phyloP scores from a whole-genome alignment of 2,113 vertebrate species.

The Poeciliopsis turrubarensis region DNA sequence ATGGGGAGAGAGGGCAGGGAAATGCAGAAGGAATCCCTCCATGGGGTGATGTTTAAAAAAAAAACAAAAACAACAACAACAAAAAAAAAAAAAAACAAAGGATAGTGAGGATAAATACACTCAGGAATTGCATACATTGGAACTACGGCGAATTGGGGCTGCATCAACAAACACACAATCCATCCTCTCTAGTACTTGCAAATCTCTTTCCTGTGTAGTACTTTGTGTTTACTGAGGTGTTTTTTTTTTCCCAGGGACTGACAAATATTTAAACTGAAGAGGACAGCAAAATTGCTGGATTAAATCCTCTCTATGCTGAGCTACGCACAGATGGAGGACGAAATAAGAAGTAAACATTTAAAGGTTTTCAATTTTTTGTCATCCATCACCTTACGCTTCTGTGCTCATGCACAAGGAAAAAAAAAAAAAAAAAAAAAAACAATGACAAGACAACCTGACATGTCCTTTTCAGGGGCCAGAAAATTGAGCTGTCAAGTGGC shows the following conservation, averaged over 20 bases:
- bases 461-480: conserved; percentile 63
- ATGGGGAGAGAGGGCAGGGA: conserved; percentile 39
- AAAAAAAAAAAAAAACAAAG: not conserved
- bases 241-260: not conserved
- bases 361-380: conserved; percentile 27
- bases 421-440: conserved; percentile 17
- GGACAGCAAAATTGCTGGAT: not conserved
- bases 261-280: conserved; percentile 18
- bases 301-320: not conserved
- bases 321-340: conserved; percentile 18
- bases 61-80: not conserved
- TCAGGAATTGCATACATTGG: not conserved
- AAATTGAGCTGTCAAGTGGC: conserved; percentile 68
- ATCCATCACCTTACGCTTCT: conserved; percentile 41
- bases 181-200: not conserved
- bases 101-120: conserved; percentile 16
- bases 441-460: conserved; percentile 57
- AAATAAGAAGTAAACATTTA: conserved; percentile 23
- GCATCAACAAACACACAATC: not conserved
- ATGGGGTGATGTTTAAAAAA: conserved; percentile 15
- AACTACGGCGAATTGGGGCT: conserved; percentile 8
- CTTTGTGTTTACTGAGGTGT: conserved; percentile 9
- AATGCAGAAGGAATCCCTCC: conserved; percentile 40
- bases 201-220: conserved; percentile 1
- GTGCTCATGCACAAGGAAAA: conserved; percentile 18